Evolutionary conservation across 2,888 invertebrate genomes (phyloP).

Genomic region (Yponomeuta sedellus): DNA sequence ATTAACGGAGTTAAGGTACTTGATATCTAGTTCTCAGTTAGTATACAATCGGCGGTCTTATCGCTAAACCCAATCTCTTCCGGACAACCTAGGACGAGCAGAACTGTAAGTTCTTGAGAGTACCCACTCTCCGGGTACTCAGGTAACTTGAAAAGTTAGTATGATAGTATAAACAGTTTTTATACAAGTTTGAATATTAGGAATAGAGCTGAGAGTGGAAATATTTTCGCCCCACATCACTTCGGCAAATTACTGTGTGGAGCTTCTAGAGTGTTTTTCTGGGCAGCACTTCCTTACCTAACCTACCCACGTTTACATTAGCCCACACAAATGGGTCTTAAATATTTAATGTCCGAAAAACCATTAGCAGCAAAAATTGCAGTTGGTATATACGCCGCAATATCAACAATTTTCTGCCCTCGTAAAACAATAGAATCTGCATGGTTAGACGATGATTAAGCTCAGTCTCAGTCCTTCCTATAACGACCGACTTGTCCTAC

Average conservation of each 20-base stretch:
- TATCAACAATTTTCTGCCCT: neutral
- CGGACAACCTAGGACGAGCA: no score
- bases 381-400: neutral
- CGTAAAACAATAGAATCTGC: neutral
- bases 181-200: no score
- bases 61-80: no score
- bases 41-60: no score
- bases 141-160: no score
- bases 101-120: no score
- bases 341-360: constrained; percentile 19
- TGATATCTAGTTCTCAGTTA: no score
- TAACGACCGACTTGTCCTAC: neutral
- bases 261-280: neutral
- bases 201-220: no score
- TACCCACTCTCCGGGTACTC: no score
- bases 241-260: neutral
- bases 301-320: neutral
- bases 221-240: neutral
- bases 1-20: no score
- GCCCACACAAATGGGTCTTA: constrained; percentile 15
- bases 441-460: neutral
- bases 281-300: neutral
- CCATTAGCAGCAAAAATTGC: constrained; percentile 18
- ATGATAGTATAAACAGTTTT: no score
- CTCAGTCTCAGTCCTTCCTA: neutral